Evolutionary conservation across 2,797 vertebrate species (phyloP).

Genomic region (Labeo calbasu): DNA sequence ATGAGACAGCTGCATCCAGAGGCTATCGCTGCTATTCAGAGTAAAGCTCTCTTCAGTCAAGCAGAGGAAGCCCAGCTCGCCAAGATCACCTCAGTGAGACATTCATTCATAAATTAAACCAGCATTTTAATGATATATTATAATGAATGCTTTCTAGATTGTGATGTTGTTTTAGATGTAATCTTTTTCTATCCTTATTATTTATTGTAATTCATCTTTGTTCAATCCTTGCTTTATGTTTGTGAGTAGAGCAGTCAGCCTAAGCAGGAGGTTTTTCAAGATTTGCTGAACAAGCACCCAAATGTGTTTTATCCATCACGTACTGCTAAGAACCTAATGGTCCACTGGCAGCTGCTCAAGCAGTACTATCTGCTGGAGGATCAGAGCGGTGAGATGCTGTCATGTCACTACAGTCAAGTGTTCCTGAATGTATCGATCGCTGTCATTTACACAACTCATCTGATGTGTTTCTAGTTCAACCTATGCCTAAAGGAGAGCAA

Average conservation of each 20-base stretch:
- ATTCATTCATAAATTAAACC: neutral
- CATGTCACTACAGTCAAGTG: neutral
- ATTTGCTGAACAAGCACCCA: slow-evolving; percentile 89
- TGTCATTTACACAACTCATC: neutral
- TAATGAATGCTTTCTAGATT: neutral
- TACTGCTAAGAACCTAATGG: slow-evolving; percentile 89
- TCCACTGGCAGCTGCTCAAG: slow-evolving; percentile 97
- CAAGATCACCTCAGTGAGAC: slow-evolving; percentile 89
- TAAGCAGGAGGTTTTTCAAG: slow-evolving; percentile 92
- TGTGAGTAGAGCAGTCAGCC: slow-evolving; percentile 88
- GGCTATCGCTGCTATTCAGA: slow-evolving; percentile 93
- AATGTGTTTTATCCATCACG: slow-evolving; percentile 90
- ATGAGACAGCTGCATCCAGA: slow-evolving; percentile 97
- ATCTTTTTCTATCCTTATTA: no score
- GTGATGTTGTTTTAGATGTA: neutral
- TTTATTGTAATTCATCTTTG: neutral
- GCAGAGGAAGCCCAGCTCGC: slow-evolving; percentile 88
- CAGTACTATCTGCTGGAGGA: slow-evolving; percentile 96
- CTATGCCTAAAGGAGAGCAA: slow-evolving; percentile 94
- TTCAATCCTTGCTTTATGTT: neutral
- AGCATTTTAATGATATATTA: neutral
- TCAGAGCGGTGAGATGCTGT: slow-evolving; percentile 86
- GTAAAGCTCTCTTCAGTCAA: slow-evolving; percentile 94
- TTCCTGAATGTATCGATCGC: neutral
- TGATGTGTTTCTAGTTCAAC: slow-evolving; percentile 85